Evolutionary conservation across 1,140 invertebrate species (phyloP).

Genomic region (Tetraneura akinire): DNA sequence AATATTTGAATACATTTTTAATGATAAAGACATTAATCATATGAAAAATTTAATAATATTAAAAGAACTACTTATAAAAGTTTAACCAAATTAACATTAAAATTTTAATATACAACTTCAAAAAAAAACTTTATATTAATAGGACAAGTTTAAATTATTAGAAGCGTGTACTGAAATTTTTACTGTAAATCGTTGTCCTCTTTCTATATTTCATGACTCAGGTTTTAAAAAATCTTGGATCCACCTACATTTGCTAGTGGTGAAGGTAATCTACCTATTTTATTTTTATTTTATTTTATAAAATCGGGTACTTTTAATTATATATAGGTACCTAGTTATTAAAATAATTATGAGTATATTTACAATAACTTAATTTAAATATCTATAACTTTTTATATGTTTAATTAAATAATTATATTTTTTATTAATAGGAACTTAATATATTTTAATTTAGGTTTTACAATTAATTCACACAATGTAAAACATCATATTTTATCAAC

Average conservation of each 20-base stretch:
- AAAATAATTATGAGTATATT: background rate
- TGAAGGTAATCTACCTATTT: background rate
- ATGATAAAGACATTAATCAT: too few species aligned
- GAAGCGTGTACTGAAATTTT: background rate
- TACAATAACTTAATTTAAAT: background rate
- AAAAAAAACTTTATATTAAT: too few species aligned
- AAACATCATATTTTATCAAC: background rate
- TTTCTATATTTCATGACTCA: constrained; percentile 6
- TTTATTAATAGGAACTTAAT: too few species aligned
- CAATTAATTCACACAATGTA: background rate
- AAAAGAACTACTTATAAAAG: background rate
- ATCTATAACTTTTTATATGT: too few species aligned
- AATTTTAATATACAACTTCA: background rate
- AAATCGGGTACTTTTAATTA: too few species aligned
- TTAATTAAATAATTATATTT: too few species aligned
- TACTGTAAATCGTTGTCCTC: constrained; percentile 6
- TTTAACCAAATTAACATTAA: background rate
- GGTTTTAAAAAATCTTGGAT: background rate
- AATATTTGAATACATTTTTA: too few species aligned
- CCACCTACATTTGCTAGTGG: background rate
- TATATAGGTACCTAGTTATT: too few species aligned
- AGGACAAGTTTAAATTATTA: too few species aligned
- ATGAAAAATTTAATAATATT: too few species aligned
- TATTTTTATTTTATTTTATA: too few species aligned
- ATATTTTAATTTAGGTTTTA: too few species aligned